phyloP scores from a whole-genome alignment of 2,888 invertebrate genomes.

The Onthophagus sagittarius region DNA sequence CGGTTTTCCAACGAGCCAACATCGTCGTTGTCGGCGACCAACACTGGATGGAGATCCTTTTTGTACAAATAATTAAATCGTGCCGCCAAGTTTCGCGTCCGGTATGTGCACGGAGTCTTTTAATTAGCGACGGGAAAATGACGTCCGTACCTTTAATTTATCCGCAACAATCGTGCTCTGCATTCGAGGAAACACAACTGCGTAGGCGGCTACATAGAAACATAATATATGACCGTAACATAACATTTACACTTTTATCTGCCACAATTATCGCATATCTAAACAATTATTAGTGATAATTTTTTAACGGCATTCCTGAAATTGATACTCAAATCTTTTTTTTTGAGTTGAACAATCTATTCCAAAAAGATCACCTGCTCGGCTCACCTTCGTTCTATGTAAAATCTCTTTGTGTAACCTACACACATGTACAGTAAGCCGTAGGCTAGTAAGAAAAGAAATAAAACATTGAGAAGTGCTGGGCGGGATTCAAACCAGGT shows the following conservation, averaged over 20 bases:
- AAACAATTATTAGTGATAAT: too few relatives aligned
- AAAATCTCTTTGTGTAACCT: neutral
- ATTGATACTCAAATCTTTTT: too few relatives aligned
- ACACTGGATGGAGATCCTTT: neutral
- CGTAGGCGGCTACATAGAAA: neutral
- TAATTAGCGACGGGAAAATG: neutral
- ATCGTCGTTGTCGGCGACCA: neutral
- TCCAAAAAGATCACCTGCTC: too few relatives aligned
- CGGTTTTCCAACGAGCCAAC: neutral
- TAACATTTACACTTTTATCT: neutral
- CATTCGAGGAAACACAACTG: neutral
- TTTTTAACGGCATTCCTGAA: too few relatives aligned
- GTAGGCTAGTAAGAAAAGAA: neutral
- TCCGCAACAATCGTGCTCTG: neutral
- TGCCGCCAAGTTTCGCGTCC: conserved; percentile 6
- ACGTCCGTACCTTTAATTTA: neutral
- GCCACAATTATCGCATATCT: too few relatives aligned
- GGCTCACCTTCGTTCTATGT: too few relatives aligned
- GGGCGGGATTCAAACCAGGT: neutral
- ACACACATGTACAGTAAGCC: neutral
- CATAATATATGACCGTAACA: neutral
- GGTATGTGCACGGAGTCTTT: neutral
- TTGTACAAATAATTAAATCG: conserved; percentile 11
- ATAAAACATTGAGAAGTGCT: neutral
- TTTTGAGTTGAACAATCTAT: neutral